A percentile compares a stretch with the other conserved stretches of the same genome.
phyloP scores from a whole-genome alignment of 2,113 vertebrate species.

The Galeopterus variegatus region DNA sequence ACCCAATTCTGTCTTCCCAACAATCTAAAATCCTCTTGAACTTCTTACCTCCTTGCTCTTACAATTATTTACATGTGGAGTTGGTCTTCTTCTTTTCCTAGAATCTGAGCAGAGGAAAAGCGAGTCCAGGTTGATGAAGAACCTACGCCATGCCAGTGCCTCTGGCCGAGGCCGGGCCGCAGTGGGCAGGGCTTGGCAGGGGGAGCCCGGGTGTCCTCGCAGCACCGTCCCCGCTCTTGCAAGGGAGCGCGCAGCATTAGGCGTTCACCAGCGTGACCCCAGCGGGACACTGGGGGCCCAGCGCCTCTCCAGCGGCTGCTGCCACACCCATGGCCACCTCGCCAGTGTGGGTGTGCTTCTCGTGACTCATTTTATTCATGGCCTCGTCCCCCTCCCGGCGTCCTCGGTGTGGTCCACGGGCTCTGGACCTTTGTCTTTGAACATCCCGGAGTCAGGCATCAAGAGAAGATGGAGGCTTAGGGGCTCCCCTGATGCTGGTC shows the following conservation, averaged over 20 bases:
- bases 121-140: neutral
- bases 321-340: conserved; percentile 77
- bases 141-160: neutral
- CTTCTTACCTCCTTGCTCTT: neutral
- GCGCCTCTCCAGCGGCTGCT: neutral
- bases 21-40: neutral
- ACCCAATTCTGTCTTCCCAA: no score
- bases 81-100: neutral
- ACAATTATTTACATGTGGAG: neutral
- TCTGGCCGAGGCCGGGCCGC: neutral
- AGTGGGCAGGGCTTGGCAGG: neutral
- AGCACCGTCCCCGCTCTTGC: neutral
- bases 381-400: conserved; percentile 70
- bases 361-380: conserved; percentile 73
- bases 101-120: fast-evolving
- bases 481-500: conserved; percentile 91
- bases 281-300: neutral
- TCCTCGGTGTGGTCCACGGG: conserved; percentile 85
- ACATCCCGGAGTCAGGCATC: conserved; percentile 91
- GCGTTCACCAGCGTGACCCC: neutral
- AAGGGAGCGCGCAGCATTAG: neutral
- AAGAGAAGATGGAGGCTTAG: conserved; percentile 89
- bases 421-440: conserved; percentile 93
- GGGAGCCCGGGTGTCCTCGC: fast-evolving
- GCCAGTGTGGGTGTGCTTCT: conserved; percentile 61